Percentiles rank a stretch among this genome's conserved stretches.
Evolutionary conservation across 2,113 vertebrate species (phyloP).

Genomic region (Rhinichthys klamathensis): DNA sequence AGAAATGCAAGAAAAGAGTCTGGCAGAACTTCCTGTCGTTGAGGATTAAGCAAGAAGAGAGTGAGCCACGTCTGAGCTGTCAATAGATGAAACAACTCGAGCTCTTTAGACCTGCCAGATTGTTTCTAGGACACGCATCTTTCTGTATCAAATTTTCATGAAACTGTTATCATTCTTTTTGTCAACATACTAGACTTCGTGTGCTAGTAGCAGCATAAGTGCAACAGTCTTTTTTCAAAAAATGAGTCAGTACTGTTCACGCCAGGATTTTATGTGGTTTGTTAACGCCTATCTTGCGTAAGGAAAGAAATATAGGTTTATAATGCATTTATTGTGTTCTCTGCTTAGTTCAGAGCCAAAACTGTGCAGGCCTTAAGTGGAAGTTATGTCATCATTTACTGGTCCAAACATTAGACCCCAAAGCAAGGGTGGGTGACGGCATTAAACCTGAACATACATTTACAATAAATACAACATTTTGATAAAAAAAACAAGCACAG

Average conservation of each 20-base stretch:
- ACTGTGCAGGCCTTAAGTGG: background rate
- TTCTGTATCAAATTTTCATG: background rate
- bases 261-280: background rate
- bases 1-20: conserved; percentile 57
- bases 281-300: background rate
- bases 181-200: background rate
- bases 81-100: conserved; percentile 18
- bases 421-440: no score
- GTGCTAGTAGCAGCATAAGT: background rate
- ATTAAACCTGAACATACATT: no score
- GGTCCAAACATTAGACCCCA: no score
- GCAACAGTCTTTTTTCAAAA: background rate
- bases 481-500: no score
- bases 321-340: background rate
- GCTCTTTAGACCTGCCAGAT: conserved; percentile 11
- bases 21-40: conserved; percentile 52
- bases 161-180: background rate
- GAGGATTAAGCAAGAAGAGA: conserved; percentile 57
- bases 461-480: no score
- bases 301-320: background rate
- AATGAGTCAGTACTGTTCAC: background rate
- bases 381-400: background rate
- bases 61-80: conserved; percentile 12
- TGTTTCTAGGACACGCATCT: background rate
- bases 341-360: background rate